Evolutionary conservation across 2,113 vertebrate species (phyloP).

Genomic region (Emydocephalus ijimae): DNA sequence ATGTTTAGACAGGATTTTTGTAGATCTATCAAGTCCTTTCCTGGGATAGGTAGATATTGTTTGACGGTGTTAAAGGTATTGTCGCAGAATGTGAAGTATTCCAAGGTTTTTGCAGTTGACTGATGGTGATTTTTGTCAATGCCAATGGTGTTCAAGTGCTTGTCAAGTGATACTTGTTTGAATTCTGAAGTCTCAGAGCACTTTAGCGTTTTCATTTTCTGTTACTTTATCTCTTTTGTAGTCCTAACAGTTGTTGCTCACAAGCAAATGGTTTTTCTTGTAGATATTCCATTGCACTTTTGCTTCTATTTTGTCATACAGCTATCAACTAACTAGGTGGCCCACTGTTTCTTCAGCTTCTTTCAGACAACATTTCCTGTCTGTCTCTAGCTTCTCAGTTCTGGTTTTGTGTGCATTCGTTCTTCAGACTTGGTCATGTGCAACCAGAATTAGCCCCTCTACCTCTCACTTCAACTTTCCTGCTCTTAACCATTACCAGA

Average conservation of each 20-base stretch:
- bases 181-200: background rate
- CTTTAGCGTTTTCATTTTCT: background rate
- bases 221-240: background rate
- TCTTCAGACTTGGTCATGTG: background rate
- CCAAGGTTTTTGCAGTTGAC: background rate
- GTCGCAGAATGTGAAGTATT: background rate
- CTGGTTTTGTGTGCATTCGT: background rate
- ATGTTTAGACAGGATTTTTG: background rate
- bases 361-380: background rate
- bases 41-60: background rate
- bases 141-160: background rate
- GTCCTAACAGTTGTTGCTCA: background rate
- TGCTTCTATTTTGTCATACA: background rate
- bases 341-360: background rate
- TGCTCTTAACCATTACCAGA: background rate
- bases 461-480: background rate
- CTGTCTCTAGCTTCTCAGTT: background rate
- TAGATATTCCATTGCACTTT: background rate
- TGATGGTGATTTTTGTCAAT: background rate
- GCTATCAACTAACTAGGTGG: background rate
- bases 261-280: background rate
- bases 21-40: background rate
- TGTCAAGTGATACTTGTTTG: background rate
- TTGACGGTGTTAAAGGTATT: background rate
- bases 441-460: background rate